These are phyloP conservation scores for Saccostrea cuccullata DNA, from an alignment of 1,140 invertebrate genomes.

Conservation along the genomic window DNA sequence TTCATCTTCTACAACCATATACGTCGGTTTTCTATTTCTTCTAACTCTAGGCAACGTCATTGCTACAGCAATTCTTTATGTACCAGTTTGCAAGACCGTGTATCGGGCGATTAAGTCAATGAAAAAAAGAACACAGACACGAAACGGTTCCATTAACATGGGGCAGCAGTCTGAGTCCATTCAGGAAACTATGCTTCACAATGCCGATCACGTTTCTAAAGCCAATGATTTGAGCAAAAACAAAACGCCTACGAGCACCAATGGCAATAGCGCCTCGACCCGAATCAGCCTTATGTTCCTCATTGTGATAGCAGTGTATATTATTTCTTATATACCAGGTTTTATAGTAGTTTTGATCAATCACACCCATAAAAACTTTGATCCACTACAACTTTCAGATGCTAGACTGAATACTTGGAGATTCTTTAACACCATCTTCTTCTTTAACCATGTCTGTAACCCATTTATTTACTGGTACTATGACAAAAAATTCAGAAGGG, in stretches of 20 bases:
- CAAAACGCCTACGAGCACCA: neutral
- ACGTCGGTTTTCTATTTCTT: neutral
- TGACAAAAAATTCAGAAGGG: conserved; percentile 20
- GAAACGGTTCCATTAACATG: neutral
- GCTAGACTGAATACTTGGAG: neutral
- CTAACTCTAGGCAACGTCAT: neutral
- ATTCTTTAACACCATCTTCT: neutral
- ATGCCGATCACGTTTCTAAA: neutral
- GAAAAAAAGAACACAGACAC: neutral
- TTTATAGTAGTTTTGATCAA: neutral
- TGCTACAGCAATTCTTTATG: neutral
- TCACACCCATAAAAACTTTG: neutral
- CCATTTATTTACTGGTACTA: conserved; percentile 26
- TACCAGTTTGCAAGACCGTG: neutral
- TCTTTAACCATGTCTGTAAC: neutral
- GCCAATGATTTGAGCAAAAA: neutral
- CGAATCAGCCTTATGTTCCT: conserved; percentile 9
- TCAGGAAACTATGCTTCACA: neutral
- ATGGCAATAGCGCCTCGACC: neutral
- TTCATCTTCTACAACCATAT: neutral
- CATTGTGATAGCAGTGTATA: conserved; percentile 3
- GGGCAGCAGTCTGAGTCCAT: neutral
- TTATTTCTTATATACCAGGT: neutral
- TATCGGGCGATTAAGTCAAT: neutral
- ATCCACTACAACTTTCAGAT: neutral